phyloP scores from a whole-genome alignment of 2,113 vertebrate species.

The Romanogobio albipinnatus region DNA sequence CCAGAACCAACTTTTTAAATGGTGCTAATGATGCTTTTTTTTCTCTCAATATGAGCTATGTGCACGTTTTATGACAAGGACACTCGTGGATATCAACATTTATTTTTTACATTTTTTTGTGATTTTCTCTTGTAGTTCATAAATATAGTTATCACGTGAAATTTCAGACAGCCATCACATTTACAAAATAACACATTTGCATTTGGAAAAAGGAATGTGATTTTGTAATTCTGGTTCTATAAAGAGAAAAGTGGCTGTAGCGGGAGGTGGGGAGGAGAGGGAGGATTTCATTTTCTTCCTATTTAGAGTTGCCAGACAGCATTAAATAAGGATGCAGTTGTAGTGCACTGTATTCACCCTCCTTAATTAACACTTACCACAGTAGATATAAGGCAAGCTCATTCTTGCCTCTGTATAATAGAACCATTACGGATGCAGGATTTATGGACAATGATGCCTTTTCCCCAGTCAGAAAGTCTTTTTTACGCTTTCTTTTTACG shows the following conservation, averaged over 20 bases:
- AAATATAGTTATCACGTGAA: conserved; percentile 38
- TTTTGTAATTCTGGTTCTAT: conserved; percentile 48
- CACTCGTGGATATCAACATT: neutral
- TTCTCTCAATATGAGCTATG: neutral
- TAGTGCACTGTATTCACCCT: conserved; percentile 55
- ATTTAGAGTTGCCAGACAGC: conserved; percentile 63
- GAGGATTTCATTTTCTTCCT: conserved; percentile 65
- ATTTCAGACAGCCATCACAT: conserved; percentile 38
- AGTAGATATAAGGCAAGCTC: conserved; percentile 65
- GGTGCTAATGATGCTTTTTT: neutral
- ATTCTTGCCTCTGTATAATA: conserved; percentile 60
- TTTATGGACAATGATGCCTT: conserved; percentile 54
- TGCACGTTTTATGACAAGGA: neutral
- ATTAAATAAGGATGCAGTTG: conserved; percentile 62
- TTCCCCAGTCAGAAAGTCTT: conserved; percentile 11
- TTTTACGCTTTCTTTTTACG: neutral
- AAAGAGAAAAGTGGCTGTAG: conserved; percentile 47
- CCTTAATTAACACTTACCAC: conserved; percentile 70
- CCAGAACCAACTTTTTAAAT: conserved; percentile 12
- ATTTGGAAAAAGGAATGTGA: conserved; percentile 49
- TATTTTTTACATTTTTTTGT: neutral
- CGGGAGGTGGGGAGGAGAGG: conserved; percentile 40
- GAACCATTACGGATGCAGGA: conserved; percentile 57
- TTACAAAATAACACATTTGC: conserved; percentile 52
- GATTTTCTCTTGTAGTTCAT: neutral